Base-by-base conservation (phyloP, 2,888 invertebrate genomes). In the Brachypalpus laphriformis region DNA sequence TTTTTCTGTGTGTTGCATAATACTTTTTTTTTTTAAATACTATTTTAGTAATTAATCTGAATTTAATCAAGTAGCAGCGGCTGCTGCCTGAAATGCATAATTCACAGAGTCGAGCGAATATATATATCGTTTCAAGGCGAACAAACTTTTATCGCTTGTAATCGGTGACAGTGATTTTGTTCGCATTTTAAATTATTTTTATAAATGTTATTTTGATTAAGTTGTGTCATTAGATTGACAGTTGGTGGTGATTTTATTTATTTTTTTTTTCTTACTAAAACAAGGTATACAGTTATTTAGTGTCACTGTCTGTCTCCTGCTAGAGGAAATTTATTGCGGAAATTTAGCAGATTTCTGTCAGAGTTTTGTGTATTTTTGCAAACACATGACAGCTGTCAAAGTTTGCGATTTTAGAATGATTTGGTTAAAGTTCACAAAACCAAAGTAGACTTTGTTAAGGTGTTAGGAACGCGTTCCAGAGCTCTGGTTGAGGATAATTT, bases 151-250 rank as follows among this genome's bases (percentile, higher is more conserved):
- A 72, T 78, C 78, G 63, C 47, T 70, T 80, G 80, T 85, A 85
- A 85, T 85, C 70, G 71, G 40, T 80, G 85, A 81, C 81, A 81
- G 81, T 85, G 81, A 85, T 81, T 85, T 85, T 85, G 85, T 81
- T 75, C 51, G 66, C 70, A 75, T 71, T 75, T 61, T 81, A 75
- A 76, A 71, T 85, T 81, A 11, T 66, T 71, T n/a, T 78, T 65
- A 66, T 71, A 47, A 76, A 81, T 85, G 81, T 81, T 54, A 47
- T 54, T 76, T 45, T 61, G 81, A 81, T 81, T 66, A 76, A 49
- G 37, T 31, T 71, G 40, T 81, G 81, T 47, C 75, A 47, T 40
- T 66, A 18, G 70, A 51, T 31, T 80, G 83, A 65, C 83, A 75
- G 51, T 20, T 78, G 45, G 20, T 51, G 11, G 22, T 51, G 7